Evolutionary conservation across 2,888 invertebrate genomes (phyloP).

Genomic region (Venustoraphidia nigricollis): DNA sequence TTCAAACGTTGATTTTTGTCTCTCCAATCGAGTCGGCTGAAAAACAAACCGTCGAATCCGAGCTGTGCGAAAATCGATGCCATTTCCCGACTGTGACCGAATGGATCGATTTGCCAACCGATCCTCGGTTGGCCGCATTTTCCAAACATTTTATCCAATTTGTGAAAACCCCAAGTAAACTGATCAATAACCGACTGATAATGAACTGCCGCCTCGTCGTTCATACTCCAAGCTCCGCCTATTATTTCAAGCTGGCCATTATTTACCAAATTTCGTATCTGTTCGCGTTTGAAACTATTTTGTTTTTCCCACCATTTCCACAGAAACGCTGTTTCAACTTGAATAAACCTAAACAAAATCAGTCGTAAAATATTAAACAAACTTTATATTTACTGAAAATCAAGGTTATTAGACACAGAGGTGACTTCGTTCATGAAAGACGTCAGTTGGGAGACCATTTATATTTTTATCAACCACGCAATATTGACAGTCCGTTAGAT

Average conservation of each 20-base stretch:
- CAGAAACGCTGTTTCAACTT: constrained; percentile 67
- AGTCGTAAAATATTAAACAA: background rate
- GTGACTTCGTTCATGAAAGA: too few species aligned
- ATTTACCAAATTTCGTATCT: constrained; percentile 41
- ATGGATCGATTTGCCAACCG: constrained; percentile 80
- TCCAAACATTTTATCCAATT: constrained; percentile 51
- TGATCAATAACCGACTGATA: constrained; percentile 58
- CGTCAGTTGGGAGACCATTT: too few species aligned
- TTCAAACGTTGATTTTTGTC: constrained; percentile 40
- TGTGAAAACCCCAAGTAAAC: constrained; percentile 49
- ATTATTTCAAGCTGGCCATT: constrained; percentile 42
- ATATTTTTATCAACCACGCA: too few species aligned
- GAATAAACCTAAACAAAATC: constrained; percentile 44
- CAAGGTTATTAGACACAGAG: too few species aligned
- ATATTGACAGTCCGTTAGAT: too few species aligned
- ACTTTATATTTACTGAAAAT: background rate
- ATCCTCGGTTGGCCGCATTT: constrained; percentile 58
- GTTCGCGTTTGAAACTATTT: constrained; percentile 31
- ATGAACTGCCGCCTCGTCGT: constrained; percentile 48
- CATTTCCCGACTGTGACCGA: constrained; percentile 62
- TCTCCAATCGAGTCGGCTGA: constrained; percentile 52
- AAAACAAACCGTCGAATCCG: constrained; percentile 57
- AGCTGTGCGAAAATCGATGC: constrained; percentile 46
- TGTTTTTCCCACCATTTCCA: constrained; percentile 69
- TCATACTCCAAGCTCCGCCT: constrained; percentile 44